A percentile compares a stretch with the other conserved stretches of the same genome.
These are phyloP conservation scores for Petrolisthes manimaculis DNA, from an alignment of 2,888 invertebrate species.

Conservation along the genomic window DNA sequence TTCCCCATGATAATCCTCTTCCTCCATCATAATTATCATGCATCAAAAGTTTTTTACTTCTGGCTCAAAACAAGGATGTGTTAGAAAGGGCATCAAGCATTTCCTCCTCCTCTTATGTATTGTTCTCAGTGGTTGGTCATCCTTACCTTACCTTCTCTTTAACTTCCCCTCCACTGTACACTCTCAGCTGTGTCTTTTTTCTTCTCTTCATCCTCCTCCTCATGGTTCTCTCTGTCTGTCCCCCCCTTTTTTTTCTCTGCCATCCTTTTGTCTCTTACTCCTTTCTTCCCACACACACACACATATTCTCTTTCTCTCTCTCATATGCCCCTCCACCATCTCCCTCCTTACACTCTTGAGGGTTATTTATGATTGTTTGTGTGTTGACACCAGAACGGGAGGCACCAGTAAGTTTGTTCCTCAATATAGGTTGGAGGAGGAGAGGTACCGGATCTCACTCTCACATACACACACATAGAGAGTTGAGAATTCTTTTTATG, in stretches of 20 bases:
- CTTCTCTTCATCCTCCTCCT: neutral
- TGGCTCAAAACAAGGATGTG: too few relatives aligned
- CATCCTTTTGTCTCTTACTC: constrained; percentile 14
- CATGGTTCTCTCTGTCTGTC: neutral
- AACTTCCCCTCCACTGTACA: neutral
- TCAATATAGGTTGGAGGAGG: too few relatives aligned
- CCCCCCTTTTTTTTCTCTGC: constrained; percentile 6
- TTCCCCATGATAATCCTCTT: too few relatives aligned
- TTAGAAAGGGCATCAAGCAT: too few relatives aligned
- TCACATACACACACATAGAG: too few relatives aligned
- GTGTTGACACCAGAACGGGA: neutral
- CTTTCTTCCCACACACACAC: neutral
- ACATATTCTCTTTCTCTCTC: neutral
- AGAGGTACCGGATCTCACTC: too few relatives aligned
- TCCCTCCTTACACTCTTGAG: constrained; percentile 26
- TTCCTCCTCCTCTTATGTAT: too few relatives aligned
- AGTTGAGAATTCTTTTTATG: too few relatives aligned
- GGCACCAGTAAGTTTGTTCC: neutral
- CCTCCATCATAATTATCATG: too few relatives aligned
- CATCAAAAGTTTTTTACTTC: too few relatives aligned
- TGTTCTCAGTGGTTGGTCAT: neutral
- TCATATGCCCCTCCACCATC: neutral
- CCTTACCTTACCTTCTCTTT: neutral
- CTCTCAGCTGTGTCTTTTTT: neutral
- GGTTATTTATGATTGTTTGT: constrained; percentile 9